Evolutionary conservation across 53 echinoderm and acorn worm genomes (phyloP), one percentile per base, ranked within the genome.

Genomic region (Hippasteria phrygiana): DNA sequence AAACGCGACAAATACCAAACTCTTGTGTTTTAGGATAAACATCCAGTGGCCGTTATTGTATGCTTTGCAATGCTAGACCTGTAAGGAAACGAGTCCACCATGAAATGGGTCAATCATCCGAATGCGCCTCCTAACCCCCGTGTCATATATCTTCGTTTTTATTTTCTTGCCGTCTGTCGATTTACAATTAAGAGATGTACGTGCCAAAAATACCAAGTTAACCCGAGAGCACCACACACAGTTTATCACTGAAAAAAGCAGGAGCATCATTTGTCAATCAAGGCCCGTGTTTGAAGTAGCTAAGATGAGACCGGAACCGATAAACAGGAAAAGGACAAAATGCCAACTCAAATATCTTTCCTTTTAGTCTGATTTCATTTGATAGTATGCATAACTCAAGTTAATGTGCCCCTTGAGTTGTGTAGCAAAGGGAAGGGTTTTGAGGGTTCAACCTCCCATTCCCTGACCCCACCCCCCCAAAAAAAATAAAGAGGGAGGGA

Each of bases 261-360:
- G n/a, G n/a, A n/a, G n/a, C n/a, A n/a, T n/a, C n/a, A n/a, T n/a
- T n/a, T n/a, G n/a, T n/a, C n/a, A n/a, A n/a, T n/a, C n/a, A n/a
- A n/a, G n/a, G n/a, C n/a, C n/a, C n/a, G n/a, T n/a, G n/a, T n/a
- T n/a, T n/a, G n/a, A n/a, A n/a, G n/a, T n/a, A n/a, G n/a, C n/a
- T n/a, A n/a, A n/a, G n/a, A n/a, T n/a, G n/a, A n/a, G n/a, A n/a
- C 95, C 95, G 80, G 89, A 97, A 75, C 95, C 95, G 95, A 97
- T 97, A 88, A 97, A 97, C 29, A 95, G 73, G 71, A 97, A 95
- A 81, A 95, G 95, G 18, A 94, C 62, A 67, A 90, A 83, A 72
- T 97, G 95, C 79, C 48, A 48, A 14, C 48, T 48, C 48, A 48
- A n/a, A n/a, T n/a, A n/a, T n/a, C n/a, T n/a, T n/a, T n/a, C n/a